phyloP scores from a whole-genome alignment of 2,797 vertebrate species.

The Gouania willdenowi region DNA sequence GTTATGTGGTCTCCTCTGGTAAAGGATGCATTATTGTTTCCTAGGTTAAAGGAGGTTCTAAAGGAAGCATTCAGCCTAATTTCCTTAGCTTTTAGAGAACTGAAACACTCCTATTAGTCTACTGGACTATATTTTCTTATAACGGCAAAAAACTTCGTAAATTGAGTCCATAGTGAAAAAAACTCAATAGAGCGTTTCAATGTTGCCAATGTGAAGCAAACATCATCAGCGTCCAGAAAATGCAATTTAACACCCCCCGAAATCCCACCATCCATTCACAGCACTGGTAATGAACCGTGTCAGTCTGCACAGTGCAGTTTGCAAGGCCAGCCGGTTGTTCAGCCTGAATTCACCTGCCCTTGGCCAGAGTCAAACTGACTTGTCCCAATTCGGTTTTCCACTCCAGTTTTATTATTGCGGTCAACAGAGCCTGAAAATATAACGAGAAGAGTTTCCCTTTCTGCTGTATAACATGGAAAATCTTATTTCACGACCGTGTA shows the following conservation, averaged over 20 bases:
- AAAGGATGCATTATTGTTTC: too few species aligned
- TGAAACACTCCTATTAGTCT: too few species aligned
- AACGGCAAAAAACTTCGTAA: too few species aligned
- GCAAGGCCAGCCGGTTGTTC: constrained; percentile 15
- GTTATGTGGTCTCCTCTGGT: too few species aligned
- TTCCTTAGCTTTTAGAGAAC: too few species aligned
- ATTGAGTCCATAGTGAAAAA: neutral
- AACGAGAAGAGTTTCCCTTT: neutral
- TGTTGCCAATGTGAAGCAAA: constrained; percentile 1
- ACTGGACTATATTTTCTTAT: too few species aligned
- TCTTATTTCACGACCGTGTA: constrained; percentile 3
- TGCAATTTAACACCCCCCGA: neutral
- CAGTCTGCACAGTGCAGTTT: constrained; percentile 12
- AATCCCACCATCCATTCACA: neutral
- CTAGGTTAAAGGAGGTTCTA: too few species aligned
- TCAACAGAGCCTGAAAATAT: neutral
- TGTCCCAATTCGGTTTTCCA: neutral
- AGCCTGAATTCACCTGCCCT: constrained; percentile 35
- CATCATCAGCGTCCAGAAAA: neutral
- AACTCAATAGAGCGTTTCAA: neutral
- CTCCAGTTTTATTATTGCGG: neutral
- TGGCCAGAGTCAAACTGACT: constrained; percentile 23
- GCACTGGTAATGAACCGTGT: constrained; percentile 16
- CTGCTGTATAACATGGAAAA: constrained; percentile 8
- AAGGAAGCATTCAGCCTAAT: too few species aligned